phyloP scores from a whole-genome alignment of 2,797 vertebrate genomes.

The Aldrovandia affinis region DNA sequence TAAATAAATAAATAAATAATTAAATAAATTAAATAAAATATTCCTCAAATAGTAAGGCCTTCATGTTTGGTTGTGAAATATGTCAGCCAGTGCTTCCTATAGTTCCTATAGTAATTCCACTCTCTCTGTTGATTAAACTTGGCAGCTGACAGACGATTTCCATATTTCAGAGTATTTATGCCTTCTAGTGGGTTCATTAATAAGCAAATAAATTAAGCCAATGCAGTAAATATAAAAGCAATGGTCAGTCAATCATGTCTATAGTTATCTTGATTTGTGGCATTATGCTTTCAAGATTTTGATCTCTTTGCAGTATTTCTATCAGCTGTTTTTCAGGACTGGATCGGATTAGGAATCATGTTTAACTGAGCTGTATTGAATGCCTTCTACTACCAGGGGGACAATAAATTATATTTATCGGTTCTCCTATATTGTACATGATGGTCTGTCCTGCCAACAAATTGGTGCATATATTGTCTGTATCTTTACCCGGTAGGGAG shows the following conservation, averaged over 20 bases:
- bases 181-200: neutral
- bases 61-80: neutral
- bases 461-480: slow-evolving; percentile 7
- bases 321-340: neutral
- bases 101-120: neutral
- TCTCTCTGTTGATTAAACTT: neutral
- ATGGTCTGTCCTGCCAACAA: neutral
- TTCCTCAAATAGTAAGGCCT: neutral
- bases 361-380: neutral
- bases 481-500: neutral
- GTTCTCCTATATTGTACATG: neutral
- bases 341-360: neutral
- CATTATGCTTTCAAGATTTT: slow-evolving; percentile 2
- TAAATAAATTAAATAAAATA: no score
- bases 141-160: neutral
- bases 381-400: neutral
- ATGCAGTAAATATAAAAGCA: neutral
- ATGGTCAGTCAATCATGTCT: neutral
- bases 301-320: neutral
- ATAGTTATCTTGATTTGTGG: neutral
- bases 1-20: neutral
- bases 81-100: no score
- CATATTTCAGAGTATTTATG: neutral
- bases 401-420: slow-evolving; percentile 4
- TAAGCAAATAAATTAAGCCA: neutral